Evolutionary conservation across 2,113 vertebrate genomes (phyloP), one percentile per base, ranked within the genome.

Genomic region (Platysteira castanea): DNA sequence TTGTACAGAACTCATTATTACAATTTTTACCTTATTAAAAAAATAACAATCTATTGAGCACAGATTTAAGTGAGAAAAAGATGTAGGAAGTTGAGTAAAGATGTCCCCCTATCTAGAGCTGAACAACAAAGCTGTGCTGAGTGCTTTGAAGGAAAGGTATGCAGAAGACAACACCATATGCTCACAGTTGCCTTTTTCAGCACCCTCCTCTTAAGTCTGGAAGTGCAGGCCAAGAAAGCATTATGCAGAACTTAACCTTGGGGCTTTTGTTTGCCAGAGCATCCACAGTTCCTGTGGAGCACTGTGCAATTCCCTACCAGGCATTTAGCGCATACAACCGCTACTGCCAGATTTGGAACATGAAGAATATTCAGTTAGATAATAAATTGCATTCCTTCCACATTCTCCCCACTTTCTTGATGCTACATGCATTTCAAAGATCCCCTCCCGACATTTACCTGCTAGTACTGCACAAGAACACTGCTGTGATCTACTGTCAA

Each of bases 261-360:
- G 20, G 47, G 33, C 0, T 57, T 42, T 31, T 50, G 33, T 74
- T 81, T 95, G 79, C 83, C 71, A 70, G 74, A 81, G 30, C 28
- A 47, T 28, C 57, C 54, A 35, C 24, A 35, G 42, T 50, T 90
- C 79, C 54, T 53, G 39, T 31, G 23, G 10, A 89, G 47, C 46
- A 54, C 27, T 0, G 0, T 37, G 16, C 28, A 59, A 3, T 57
- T 68, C 60, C 69, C 42, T 50, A 41, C 24, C 5, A 33, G 12
- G 46, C 35, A 8, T 60, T 73, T 56, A 56, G 39, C 1, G 0
- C 1, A 0, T 50, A 61, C 20, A 73, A 4, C 27, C 2, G 5
- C 69, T 21, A 6, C 0, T 2, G 57, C 41, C 44, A 59, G 11
- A 31, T 67, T 87, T 23, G 37, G 31, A 91, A 37, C 8, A 6